Evolutionary conservation across 1,140 invertebrate genomes (phyloP), one percentile per base, ranked within the genome.

Genomic region (Chironomus tepperi): DNA sequence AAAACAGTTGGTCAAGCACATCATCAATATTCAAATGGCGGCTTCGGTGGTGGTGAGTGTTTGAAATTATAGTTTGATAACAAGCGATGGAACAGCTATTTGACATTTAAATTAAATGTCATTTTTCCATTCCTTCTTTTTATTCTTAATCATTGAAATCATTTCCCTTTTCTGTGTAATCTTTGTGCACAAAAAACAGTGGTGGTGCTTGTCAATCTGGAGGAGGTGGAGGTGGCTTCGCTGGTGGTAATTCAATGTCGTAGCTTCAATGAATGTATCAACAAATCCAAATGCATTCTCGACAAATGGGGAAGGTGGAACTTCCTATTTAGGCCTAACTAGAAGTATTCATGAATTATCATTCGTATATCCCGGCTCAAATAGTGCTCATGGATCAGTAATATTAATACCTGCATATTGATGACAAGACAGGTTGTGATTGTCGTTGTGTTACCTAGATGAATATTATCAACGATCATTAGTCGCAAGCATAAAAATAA

Each of bases 361-460:
- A 0, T 84, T 86, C 19, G 82, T 87, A 0, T 77, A 80, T 43
- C 79, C 85, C 0, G 90, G 87, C 0, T 82, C 84, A 1, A 88
- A 90, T 79, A 84, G 85, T 43, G 88, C 92, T 0, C 80, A 87
- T 1, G 91, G 91, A 0, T 86, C 87, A 75, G 87, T 92, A 12
- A 83, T 89, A 21, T 88, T 94, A 0, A 88, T 94, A 43, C 90
- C 91, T 0, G 91, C 89, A 0, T n/a, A 87, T 90, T 72, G 87
- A 87, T 74, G 83, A n/a, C n/a, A n/a, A n/a, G 85, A 65, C 95
- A 93, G 90, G 87, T 24, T 96, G 93, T 79, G 89, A 93, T 77
- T 93, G 91, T 79, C 86, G 89, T 34, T 96, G 94, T 79, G 86
- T 94, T 16, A 89, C 90, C 78, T 95, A 21, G 93, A 96, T 83